Base-by-base conservation (phyloP, 2,797 vertebrate species). In the Molothrus ater region DNA sequence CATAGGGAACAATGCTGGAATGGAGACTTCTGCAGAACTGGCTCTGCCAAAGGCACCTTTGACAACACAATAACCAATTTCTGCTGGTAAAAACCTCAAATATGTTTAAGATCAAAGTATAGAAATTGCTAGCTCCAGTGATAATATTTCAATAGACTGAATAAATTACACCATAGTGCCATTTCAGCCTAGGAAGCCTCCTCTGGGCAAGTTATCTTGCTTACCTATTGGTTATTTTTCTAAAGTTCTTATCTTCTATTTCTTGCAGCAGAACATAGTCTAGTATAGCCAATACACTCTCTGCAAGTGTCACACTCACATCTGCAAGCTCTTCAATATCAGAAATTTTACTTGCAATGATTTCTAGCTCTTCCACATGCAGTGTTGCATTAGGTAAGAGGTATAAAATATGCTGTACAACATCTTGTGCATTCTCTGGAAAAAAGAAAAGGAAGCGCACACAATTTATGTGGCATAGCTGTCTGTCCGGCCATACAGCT, bases 341-440 rank as follows among this genome's bases (percentile, higher is more conserved):
- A 7, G 68, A 86, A 74, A 98, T 92, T 97, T 98, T 99, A 28
- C 92, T 96, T 88, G 98, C 70, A 92, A 99, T 97, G 17, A 97
- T 98, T 57, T 97, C 69, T 87, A 98, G 95, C 64, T 99, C 97
- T 45, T 97, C 83, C 31, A 87, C 50, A 5, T 89, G 92, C 57
- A 98, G 96, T 36, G 65, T 25, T 22, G 94, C 56, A 2, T 97
- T 70, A 63, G 92, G 95, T 24, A 99, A 96, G 29, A 99, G 97
- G 84, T 97, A 90, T 88, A 98, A 97, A 93, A 99, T 98, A 45
- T 98, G 97, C 48, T 97, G 96, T 85, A 98, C 97, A 38, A 99
- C 88, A 19, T 98, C 98, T 20, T 95, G 96, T 1, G 97, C 98
- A 26, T 99, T 99, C 56, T 97, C 99, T 99, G 91, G 13, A 32